Evolutionary conservation across 2,797 vertebrate genomes (phyloP).

Genomic region (Hippocampus kuda): DNA sequence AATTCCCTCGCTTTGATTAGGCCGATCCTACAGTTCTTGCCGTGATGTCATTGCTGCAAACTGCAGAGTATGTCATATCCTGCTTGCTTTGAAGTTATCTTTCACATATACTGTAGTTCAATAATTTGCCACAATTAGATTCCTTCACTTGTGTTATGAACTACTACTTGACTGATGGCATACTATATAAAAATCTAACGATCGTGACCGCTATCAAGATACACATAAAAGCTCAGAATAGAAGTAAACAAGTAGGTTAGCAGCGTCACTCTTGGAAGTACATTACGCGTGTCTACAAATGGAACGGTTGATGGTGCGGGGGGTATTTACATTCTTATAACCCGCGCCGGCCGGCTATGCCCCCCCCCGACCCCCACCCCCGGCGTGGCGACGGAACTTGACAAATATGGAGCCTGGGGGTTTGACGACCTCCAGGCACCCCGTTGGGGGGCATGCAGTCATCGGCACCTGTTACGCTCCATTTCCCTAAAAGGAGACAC

Average conservation of each 20-base stretch:
- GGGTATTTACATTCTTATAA: conserved; percentile 50
- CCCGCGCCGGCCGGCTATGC: conserved; percentile 14
- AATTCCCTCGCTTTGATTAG: not conserved
- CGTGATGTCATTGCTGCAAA: not conserved
- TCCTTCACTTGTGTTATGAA: not conserved
- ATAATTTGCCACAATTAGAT: not conserved
- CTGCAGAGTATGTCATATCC: not conserved
- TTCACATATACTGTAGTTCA: not conserved
- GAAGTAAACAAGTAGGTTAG: conserved; percentile 36
- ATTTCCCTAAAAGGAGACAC: conserved; percentile 74
- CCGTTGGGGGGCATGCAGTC: conserved; percentile 21
- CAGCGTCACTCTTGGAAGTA: conserved; percentile 17
- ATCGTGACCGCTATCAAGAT: not conserved
- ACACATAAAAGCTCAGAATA: conserved; percentile 30
- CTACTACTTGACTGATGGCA: not conserved
- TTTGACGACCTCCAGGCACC: conserved; percentile 24
- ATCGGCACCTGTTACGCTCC: conserved; percentile 60
- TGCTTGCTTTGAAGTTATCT: too few species aligned
- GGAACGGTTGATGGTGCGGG: conserved; percentile 32
- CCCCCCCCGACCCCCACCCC: too few species aligned
- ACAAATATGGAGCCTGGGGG: conserved; percentile 63
- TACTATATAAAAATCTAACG: not conserved
- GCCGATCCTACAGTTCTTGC: not conserved
- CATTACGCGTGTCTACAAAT: conserved; percentile 42
- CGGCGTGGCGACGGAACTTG: conserved; percentile 40